phyloP scores from a whole-genome alignment of 2,797 vertebrate species.

The Dendrocincla tyrannina region DNA sequence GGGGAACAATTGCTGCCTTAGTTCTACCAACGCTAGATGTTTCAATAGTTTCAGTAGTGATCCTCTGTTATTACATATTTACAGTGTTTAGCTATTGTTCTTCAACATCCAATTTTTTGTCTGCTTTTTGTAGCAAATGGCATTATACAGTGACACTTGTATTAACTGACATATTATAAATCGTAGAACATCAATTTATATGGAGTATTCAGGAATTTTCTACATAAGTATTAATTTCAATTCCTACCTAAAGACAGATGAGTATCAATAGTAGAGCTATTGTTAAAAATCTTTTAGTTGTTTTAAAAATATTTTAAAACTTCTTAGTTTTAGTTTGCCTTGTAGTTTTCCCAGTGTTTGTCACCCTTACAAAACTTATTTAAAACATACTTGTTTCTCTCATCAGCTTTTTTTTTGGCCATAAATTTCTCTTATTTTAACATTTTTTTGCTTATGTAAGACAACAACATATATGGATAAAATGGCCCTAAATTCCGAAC shows the following conservation, averaged over 20 bases:
- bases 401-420: too few species aligned
- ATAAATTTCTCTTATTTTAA: neutral
- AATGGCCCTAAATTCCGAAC: neutral
- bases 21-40: neutral
- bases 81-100: neutral
- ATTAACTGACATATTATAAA: neutral
- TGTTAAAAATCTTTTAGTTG: too few species aligned
- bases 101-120: neutral
- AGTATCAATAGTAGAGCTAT: neutral
- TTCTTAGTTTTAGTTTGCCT: neutral
- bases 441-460: neutral
- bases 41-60: neutral
- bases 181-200: neutral
- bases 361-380: neutral
- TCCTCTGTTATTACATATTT: neutral
- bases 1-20: fast-evolving
- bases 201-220: neutral
- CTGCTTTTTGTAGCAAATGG: neutral
- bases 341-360: neutral
- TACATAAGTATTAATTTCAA: neutral
- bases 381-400: neutral
- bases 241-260: neutral
- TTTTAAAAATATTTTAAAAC: neutral
- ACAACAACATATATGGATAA: neutral
- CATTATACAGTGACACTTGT: neutral